These are phyloP conservation scores for Petrocephalus zakoni DNA, from an alignment of 2,113 vertebrate species.

Conservation along the genomic window DNA sequence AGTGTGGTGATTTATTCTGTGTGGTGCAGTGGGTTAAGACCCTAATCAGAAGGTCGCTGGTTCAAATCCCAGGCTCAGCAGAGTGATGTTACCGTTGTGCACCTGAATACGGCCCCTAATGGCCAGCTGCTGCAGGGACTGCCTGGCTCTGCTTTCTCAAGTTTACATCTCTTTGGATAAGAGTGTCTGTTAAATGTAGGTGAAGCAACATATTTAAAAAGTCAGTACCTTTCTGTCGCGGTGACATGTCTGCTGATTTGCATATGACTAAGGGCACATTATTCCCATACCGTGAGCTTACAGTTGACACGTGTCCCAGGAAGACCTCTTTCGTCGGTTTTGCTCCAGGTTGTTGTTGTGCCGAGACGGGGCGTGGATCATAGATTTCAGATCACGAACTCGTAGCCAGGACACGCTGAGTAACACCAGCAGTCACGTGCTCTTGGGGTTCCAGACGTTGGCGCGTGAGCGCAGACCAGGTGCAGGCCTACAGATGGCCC, in stretches of 20 bases:
- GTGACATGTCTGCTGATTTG: not conserved
- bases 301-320: not conserved
- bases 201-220: not conserved
- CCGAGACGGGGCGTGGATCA: not conserved
- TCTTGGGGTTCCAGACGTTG: not conserved
- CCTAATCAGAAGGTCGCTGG: not conserved
- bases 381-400: not conserved
- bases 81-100: not conserved
- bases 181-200: not conserved
- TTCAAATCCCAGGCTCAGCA: not conserved
- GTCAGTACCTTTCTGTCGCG: not conserved
- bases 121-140: not conserved
- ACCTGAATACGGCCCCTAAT: not conserved
- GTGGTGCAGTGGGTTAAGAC: not conserved
- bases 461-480: not conserved
- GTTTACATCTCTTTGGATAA: not conserved
- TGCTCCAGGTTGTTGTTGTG: not conserved
- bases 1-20: not conserved
- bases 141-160: not conserved
- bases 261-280: not conserved
- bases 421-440: not conserved
- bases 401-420: not conserved
- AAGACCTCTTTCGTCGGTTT: not conserved
- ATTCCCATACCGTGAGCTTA: not conserved
- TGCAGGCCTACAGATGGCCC: not conserved